Evolutionary conservation across 1,140 invertebrate genomes (phyloP), one percentile per base, ranked within the genome.

Genomic region (Habropoda laboriosa): DNA sequence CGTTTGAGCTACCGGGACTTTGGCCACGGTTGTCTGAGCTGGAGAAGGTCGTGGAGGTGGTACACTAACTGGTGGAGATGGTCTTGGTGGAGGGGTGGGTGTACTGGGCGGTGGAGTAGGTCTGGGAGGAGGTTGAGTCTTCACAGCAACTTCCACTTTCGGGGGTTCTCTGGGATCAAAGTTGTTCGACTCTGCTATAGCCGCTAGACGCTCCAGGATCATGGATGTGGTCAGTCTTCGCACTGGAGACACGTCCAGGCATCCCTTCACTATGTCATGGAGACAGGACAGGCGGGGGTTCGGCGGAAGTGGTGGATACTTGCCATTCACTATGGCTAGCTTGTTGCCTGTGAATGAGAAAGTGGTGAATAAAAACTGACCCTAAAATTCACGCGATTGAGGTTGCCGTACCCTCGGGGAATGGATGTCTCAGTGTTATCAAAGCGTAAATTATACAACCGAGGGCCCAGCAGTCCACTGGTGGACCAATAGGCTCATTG

Each of bases 381-480:
- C 6, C 0, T n/a, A 16, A 0, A 10, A 3, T 21, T n/a, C 18
- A 12, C 5, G 32, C 3, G 3, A 4, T 18, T 40, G 5, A 10
- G 12, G 6, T n/a, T 61, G 6, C 32, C n/a, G 55, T 84, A 76
- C 95, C 95, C 93, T 99, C 99, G 90, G 99, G 98, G 93, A 99
- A 99, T 13, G 99, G 99, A 95, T 99, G 99, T 81, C 96, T 95
- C 91, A 97, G 96, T 91, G 96, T 99, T 91, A 98, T 98, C 16
- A 99, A 93, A 40, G 96, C 95, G 92, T 98, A 99, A 0, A 99
- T 93, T 67, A 99, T 95, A 93, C 99, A 99, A 8, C 99, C 99
- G 30, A 99, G 93, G 4, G 99, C 98, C 99, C 99, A 99, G 40
- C 99, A 95, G 93, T 99, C 99, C 5, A 96, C 95, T 24, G 96